Base-by-base conservation (phyloP, 2,113 vertebrate genomes). In the Chloebia gouldiae region DNA sequence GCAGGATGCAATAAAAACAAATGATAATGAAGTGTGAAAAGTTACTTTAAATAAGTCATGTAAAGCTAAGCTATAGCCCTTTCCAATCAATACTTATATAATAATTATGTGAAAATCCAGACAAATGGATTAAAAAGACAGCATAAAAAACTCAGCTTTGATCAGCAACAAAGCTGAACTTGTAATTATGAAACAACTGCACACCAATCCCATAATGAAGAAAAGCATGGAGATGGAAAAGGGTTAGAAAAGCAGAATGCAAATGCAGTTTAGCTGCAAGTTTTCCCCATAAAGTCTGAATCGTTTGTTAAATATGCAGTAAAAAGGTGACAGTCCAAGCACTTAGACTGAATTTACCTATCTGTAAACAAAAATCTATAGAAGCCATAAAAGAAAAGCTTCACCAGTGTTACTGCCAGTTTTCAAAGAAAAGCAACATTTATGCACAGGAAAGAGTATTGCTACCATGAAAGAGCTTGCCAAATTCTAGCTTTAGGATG, bases 351-450 rank as follows among this genome's bases (percentile, higher is more conserved):
- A 92, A 95, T 96, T 90, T 94, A 90, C 87, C 79, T 95, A 66
- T 95, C 93, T 93, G 87, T 95, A 95, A 96, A 97, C 92, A 95
- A 90, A 94, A 94, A 94, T 93, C 90, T 83, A 94, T 95, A 93
- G 77, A 69, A 95, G 54, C 51, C 64, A 70, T 95, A 95, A 96
- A 92, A 86, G 68, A 90, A 86, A 73, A 93, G 90, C 87, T 88
- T 86, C 75, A 37, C 71, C 51, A 80, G 72, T 71, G 6, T 28
- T 90, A 70, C 60, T 77, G 90, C 35, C 68, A 20, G 37, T 71
- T 95, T 93, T 59, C 44, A 66, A 63, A 77, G 47, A 70, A 89
- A 77, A 90, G 47, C 81, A 92, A 51, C 71, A 44, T 83, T 95
- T 92, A 77, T 40, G 60, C 42, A 79, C 63, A 70, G 71, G 10